Evolutionary conservation across 2,797 vertebrate species (phyloP), one percentile per base, ranked within the genome.

Genomic region (Pyrrhura leucotis): DNA sequence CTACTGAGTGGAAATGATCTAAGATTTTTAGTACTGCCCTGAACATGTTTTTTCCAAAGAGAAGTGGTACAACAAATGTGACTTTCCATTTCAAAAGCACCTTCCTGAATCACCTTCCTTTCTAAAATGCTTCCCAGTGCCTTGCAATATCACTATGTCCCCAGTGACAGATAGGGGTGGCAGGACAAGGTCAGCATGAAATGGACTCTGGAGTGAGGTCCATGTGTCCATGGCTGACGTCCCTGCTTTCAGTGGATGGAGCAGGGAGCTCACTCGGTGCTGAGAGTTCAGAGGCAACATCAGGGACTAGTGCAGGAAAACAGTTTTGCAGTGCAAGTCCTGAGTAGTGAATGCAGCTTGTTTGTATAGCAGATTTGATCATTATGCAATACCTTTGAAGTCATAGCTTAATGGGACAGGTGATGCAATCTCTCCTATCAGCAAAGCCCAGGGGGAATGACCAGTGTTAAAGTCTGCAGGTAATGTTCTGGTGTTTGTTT

Each of bases 191-290:
- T 22, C 54, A 48, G 18, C 0, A 1, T 9, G 44, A 19, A 48
- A 23, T 3, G 1, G 68, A 66, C 28, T 33, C 16, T 25, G 28
- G 54, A 22, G 61, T 0, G 2, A 73, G 19, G 51, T 63, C 63
- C 5, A 2, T 2, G 3, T 7, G 8, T 14, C 58, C 0, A 0
- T 5, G 28, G 28, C 51, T 12, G 10, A 12, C 5, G 0, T 0
- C 35, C 54, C 71, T 3, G 3, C 29, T 44, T 47, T n/a, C 14
- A 8, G 33, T 1, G 47, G 42, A n/a, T 1, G 4, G 48, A 29
- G 35, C 28, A 63, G 61, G 62, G 35, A 68, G 74, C 63, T 51
- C 56, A 48, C 14, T 42, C 1, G 0, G 26, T 18, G 42, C 68
- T 65, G 50, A 47, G 47, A 44, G 21, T 40, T 62, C 54, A 44